These are phyloP conservation scores for Himalopsyche phryganea DNA, from an alignment of 1,140 invertebrate species.

Conservation along the genomic window DNA sequence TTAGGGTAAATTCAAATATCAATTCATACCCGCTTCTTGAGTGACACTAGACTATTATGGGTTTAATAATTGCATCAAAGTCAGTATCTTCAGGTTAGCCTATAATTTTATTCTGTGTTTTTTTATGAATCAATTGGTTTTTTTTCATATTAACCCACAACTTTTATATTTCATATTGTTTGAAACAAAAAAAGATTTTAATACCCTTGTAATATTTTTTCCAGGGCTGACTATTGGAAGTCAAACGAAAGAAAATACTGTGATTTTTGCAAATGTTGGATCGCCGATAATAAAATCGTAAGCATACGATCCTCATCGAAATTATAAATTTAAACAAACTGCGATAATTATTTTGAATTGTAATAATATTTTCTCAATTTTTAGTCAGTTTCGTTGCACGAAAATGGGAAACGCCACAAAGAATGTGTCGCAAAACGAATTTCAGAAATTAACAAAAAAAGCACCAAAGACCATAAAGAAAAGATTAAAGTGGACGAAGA, in stretches of 20 bases:
- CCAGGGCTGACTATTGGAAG: slow-evolving; percentile 95
- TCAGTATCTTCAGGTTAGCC: too few species aligned
- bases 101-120: too few species aligned
- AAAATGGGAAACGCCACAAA: slow-evolving; percentile 89
- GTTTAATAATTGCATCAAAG: too few species aligned
- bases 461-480: slow-evolving; percentile 72
- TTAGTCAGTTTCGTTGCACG: slow-evolving; percentile 91
- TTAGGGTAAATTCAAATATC: too few species aligned
- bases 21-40: too few species aligned
- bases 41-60: too few species aligned
- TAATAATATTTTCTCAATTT: slow-evolving; percentile 38
- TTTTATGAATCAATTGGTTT: too few species aligned
- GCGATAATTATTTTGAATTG: too few species aligned
- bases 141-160: too few species aligned
- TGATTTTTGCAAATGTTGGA: slow-evolving; percentile 98
- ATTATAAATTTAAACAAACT: too few species aligned
- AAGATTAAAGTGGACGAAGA: slow-evolving; percentile 74
- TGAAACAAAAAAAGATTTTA: too few species aligned
- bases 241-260: slow-evolving; percentile 93
- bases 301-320: slow-evolving; percentile 40
- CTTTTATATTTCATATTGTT: too few species aligned
- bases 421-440: slow-evolving; percentile 88
- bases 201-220: neutral
- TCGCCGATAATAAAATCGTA: slow-evolving; percentile 94
- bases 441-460: slow-evolving; percentile 80